Evolutionary conservation across 2,888 invertebrate genomes (phyloP).

Genomic region (Eurois occulta): DNA sequence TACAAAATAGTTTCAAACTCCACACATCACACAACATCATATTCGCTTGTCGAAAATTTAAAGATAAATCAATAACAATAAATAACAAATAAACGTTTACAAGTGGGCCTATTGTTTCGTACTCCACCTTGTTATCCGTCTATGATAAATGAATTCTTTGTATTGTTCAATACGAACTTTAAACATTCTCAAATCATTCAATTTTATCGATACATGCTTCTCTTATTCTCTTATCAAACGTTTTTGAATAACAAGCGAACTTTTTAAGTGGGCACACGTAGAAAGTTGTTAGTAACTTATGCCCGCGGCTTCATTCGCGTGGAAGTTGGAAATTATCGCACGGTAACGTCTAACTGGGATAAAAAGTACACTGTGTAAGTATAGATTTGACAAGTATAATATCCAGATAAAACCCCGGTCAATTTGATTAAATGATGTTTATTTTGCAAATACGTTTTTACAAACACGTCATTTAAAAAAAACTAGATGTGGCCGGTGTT

Average conservation of each 20-base stretch:
- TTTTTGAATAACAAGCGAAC: slow-evolving; percentile 35
- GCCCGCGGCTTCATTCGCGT: background rate
- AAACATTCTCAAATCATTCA: slow-evolving; percentile 64
- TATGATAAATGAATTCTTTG: slow-evolving; percentile 73
- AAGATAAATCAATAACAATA: slow-evolving; percentile 68
- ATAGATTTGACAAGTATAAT: background rate
- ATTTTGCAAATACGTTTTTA: too few relatives aligned
- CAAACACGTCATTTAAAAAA: too few relatives aligned
- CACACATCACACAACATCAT: slow-evolving; percentile 45
- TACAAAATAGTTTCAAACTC: background rate
- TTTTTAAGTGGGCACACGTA: slow-evolving; percentile 13
- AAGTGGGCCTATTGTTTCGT: slow-evolving; percentile 70
- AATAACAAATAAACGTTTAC: slow-evolving; percentile 70
- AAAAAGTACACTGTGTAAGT: background rate
- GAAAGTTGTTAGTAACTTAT: slow-evolving; percentile 31
- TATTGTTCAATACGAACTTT: slow-evolving; percentile 63
- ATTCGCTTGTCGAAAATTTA: slow-evolving; percentile 62
- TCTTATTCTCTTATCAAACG: slow-evolving; percentile 45
- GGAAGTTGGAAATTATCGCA: background rate
- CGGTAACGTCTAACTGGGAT: too few relatives aligned
- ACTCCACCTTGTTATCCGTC: slow-evolving; percentile 68
- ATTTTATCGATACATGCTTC: slow-evolving; percentile 64
- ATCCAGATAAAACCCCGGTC: background rate
- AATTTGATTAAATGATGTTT: too few relatives aligned
- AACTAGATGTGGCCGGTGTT: too few relatives aligned